These are phyloP conservation scores for Carduelis carduelis DNA, from an alignment of 2,797 vertebrate species.

Conservation along the genomic window DNA sequence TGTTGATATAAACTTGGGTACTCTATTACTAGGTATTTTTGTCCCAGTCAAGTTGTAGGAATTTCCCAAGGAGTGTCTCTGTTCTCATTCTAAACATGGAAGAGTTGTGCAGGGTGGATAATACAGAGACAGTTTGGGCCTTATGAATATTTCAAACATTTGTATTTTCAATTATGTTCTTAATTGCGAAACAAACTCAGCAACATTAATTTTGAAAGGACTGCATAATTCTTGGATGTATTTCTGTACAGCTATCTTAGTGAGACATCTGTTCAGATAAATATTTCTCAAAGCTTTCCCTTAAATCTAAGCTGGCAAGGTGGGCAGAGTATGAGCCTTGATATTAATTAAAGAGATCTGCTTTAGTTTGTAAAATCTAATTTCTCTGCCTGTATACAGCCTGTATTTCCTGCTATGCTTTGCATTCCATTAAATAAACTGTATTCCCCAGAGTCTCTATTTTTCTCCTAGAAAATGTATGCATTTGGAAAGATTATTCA, in stretches of 20 bases:
- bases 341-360: constrained; percentile 11
- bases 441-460: neutral
- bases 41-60: neutral
- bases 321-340: neutral
- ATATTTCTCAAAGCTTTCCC: constrained; percentile 15
- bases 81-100: neutral
- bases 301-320: constrained; percentile 29
- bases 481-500: neutral
- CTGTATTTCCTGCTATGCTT: neutral
- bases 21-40: neutral
- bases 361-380: neutral
- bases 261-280: constrained; percentile 25
- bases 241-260: constrained; percentile 4
- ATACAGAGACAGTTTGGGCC: neutral
- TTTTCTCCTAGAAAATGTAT: neutral
- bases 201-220: constrained; percentile 31
- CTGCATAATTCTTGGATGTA: neutral
- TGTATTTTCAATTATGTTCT: constrained; percentile 18
- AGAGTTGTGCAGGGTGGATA: neutral
- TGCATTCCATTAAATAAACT: neutral
- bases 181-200: constrained; percentile 29
- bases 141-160: constrained; percentile 43
- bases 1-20: neutral
- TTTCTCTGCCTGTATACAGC: neutral
- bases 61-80: neutral